Base-by-base conservation (phyloP, 2,888 invertebrate species). In the Hermodice carunculata region DNA sequence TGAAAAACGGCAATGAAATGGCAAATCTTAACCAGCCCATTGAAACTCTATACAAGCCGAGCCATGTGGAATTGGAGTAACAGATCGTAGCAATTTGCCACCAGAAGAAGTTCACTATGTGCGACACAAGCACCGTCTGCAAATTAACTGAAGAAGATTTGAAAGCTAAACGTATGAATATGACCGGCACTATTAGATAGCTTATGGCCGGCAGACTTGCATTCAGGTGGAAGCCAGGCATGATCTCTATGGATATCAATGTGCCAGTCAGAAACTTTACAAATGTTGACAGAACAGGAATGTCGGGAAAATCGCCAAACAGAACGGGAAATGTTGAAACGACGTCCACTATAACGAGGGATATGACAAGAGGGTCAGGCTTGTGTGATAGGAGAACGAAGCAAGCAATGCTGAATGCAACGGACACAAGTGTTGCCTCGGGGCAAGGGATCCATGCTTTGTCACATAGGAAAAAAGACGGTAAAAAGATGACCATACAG, bases 361-460 rank as follows among this genome's bases (percentile, higher is more conserved):
- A 32, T 1, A 53, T 3, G 3, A 54, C 61, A 11, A 61, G 19
- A n/a, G 46, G 53, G 8, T 61, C 61, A 28, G 17, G 29, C n/a
- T 42, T 31, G 14, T 54, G 31, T 4, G 61, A 53, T 1, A 61
- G 32, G 28, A 44, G 44, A 22, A 54, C 26, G 3, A 61, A 19
- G 6, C 40, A 43, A 22, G 32, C 44, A 14, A 53, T 8, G 26
- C 42, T 49, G 5, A 53, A n/a, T 3, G 32, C 53, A 24, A 24
- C n/a, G 1, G 54, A 43, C 0, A 54, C 37, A 11, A 44, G 37
- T 4, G 61, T 49, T 6, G 54, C 22, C 37, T 61, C 61, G 8
- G 61, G 54, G 40, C 61, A 61, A 3, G 61, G 61, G 29, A 61
- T 43, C 61, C 61, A 61, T 3, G 32, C 32, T 29, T 61, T 61